These are phyloP conservation scores for Drepanosiphum platanoidis DNA, from an alignment of 2,888 invertebrate genomes.

Conservation along the genomic window DNA sequence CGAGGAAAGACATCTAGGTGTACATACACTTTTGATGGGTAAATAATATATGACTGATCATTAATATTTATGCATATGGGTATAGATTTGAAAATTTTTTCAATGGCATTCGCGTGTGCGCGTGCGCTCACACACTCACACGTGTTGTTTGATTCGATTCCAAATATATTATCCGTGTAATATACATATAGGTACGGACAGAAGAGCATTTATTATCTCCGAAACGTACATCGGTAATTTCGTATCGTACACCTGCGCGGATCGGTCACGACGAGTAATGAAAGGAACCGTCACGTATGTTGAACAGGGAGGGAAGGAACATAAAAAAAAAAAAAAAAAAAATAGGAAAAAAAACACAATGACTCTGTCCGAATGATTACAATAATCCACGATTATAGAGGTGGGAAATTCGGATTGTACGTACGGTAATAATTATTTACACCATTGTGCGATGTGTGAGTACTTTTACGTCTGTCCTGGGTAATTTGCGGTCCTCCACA, in stretches of 20 bases:
- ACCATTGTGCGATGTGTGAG: slow-evolving; percentile 56
- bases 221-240: slow-evolving; percentile 42
- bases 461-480: slow-evolving; percentile 38
- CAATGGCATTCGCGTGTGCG: background rate
- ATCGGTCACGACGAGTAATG: slow-evolving; percentile 57
- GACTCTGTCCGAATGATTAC: slow-evolving; percentile 59
- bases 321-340: slow-evolving; percentile 1
- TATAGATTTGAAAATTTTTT: background rate
- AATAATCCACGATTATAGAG: slow-evolving; percentile 47
- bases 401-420: slow-evolving; percentile 57
- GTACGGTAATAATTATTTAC: slow-evolving; percentile 52
- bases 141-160: background rate
- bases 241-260: slow-evolving; percentile 55
- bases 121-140: background rate
- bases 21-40: background rate
- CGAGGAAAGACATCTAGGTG: background rate
- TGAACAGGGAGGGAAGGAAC: background rate
- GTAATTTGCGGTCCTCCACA: slow-evolving; percentile 61
- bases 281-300: slow-evolving; percentile 54
- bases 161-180: background rate
- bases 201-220: slow-evolving; percentile 41
- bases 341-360: slow-evolving; percentile 40
- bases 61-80: too few relatives aligned
- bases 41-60: background rate
- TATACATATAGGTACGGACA: too few relatives aligned